These are phyloP conservation scores for Pseudomyrmex pallidus DNA, from an alignment of 1,140 invertebrate genomes.

Conservation along the genomic window DNA sequence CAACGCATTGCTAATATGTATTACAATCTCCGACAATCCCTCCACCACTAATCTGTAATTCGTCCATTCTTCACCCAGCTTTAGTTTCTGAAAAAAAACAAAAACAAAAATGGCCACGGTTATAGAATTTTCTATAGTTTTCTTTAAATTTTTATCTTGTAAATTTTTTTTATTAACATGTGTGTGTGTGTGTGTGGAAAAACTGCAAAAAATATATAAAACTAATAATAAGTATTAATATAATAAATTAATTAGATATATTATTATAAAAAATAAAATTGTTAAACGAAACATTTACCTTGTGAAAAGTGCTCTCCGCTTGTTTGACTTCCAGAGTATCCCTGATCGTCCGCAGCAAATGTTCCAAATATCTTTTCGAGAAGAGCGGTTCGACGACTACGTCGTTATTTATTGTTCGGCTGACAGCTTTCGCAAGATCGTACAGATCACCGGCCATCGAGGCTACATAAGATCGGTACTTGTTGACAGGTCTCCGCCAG, in stretches of 20 bases:
- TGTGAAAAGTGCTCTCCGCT: background rate
- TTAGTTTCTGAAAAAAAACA: constrained; percentile 63
- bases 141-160: too few species aligned
- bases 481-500: constrained; percentile 71
- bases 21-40: constrained; percentile 74
- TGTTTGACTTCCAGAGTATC: constrained; percentile 40
- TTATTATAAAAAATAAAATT: background rate
- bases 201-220: constrained; percentile 1
- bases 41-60: constrained; percentile 73
- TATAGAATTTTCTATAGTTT: too few species aligned
- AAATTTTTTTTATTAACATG: constrained; percentile 1
- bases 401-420: constrained; percentile 2
- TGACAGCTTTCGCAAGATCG: constrained; percentile 64
- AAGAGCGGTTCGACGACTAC: constrained; percentile 71
- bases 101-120: background rate
- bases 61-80: constrained; percentile 47
- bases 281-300: constrained; percentile 42
- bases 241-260: background rate
- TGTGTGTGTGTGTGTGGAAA: too few species aligned
- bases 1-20: constrained; percentile 73
- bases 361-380: constrained; percentile 66
- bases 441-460: constrained; percentile 67
- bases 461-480: constrained; percentile 70
- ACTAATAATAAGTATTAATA: background rate
- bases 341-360: constrained; percentile 65